Base-by-base conservation (phyloP, 2,888 invertebrate species). In the Acleris emargana region DNA sequence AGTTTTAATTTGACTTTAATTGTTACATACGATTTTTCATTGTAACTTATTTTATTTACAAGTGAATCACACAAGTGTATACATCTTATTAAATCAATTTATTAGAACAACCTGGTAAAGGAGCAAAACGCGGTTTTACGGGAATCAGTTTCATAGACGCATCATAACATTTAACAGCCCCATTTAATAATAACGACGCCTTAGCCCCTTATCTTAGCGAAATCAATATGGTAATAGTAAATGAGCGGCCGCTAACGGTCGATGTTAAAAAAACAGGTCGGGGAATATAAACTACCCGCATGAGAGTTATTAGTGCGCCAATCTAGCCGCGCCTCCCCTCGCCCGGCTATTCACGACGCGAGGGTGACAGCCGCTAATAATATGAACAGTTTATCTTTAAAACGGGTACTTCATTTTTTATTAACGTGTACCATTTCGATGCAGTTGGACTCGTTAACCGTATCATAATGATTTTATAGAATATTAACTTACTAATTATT, bases 271-370 rank as follows among this genome's bases (percentile, higher is more conserved):
- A 79, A 71, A 67, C 59, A 58, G 47, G 76, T 75, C 74, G 54
- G 69, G 68, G 75, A 73, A 73, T 74, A 77, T 73, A 79, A 81
- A 82, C 81, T 80, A 81, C 91, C 90, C 90, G 91, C 91, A 91
- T 91, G 73, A 74, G 73, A 79, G 81, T 82, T 84, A 88, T 86
- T 87, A 86, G 86, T 81, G 83, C 82, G 89, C 89, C 88, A 89
- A 89, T 88, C 83, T 87, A 85, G 78, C 78, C 75, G 72, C 77
- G 76, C 75, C 78, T 81, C 86, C 89, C 88, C 87, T 82, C 77
- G 76, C 67, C 70, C 76, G 74, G 77, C 81, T 84, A 84, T 88
- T 88, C 85, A 82, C 79, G 84, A 80, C 78, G 71, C 76, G 82
- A 85, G 88, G 90, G 90, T 84, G 88, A 79, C 77, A 72, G 22